Base-by-base conservation (phyloP, 2,113 vertebrate genomes). In the Barbus barbus region DNA sequence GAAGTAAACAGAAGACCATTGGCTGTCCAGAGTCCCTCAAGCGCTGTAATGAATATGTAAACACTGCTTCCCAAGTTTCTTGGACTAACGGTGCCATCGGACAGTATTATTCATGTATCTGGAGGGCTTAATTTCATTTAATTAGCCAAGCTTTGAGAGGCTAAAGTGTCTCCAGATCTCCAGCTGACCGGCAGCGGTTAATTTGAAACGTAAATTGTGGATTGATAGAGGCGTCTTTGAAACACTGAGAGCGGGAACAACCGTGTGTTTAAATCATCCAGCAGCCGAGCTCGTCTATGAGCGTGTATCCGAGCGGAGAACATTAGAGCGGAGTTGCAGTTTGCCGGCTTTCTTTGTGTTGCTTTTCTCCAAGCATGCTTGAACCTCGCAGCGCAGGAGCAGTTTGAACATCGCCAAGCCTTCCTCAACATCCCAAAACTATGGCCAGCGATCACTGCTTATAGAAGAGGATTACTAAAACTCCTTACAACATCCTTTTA, bases 301-400 rank as follows among this genome's bases (percentile, higher is more conserved):
- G 63, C 33, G 46, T 81, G 81, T 85, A 84, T 89, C 85, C 71
- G 87, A 83, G 84, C 63, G 61, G 74, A 61, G 81, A 84, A 71
- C 88, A 81, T 51, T 72, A 90, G 85, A 65, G 85, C 31, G 91
- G 91, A 93, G 91, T 88, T 65, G 36, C 89, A 89, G 87, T 88
- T 89, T 85, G 90, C 92, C 92, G 92, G 92, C 93, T 95, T 91
- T 80, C 95, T 96, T 96, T 96, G 96, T 96, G 95, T 91, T 87
- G 93, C 94, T 93, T 93, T 93, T 88, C 91, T 92, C 92, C 91
- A 93, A 92, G 94, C 94, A 90, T 92, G 93, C 92, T 89, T 92
- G 86, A 91, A 69, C 85, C 83, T 85, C 69, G 60, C 76, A 89
- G 86, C 88, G 88, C 90, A 56, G 86, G 90, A 87, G 89, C 90